Evolutionary conservation across 2,888 invertebrate species (phyloP), one percentile per base, ranked within the genome.

Genomic region (Abrostola tripartita): DNA sequence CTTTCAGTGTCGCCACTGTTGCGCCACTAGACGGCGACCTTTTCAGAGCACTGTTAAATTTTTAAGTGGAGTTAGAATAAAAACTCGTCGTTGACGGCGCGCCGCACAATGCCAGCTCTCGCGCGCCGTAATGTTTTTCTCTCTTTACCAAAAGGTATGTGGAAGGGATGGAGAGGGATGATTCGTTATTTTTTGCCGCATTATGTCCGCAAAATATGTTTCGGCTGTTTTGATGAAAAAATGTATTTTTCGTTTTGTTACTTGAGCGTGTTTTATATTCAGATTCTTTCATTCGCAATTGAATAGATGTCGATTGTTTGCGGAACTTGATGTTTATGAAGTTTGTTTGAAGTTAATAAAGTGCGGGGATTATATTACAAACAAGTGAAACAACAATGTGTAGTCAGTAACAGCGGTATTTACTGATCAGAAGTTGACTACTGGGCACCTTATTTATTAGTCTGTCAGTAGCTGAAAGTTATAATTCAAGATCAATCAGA

Each of bases 21-120:
- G 76, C 74, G 55, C 72, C 67, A 72, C 77, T 78, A 63, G 52
- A 74, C 68, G 52, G 61, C 78, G 50, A 78, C 74, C 74, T 65
- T 79, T 78, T 76, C 69, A 79, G 79, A 73, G 74, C 69, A 63
- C 76, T 72, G 78, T 74, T 79, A 70, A 68, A 74, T 78, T 79
- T 78, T 72, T 72, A 79, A 78, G 76, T 72, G 68, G 68, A 72
- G 74, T 71, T 74, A 72, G 72, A 76, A 79, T 78, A 72, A 78
- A 78, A 78, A 74, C 68, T 60, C 53, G 62, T 61, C 65, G 71
- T 62, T 64, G 76, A 55, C 68, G 67, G 60, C 55, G 63, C 52
- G 52, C 41, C 54, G 64, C 71, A 78, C 78, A 78, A 78, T 72
- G 66, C 62, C 50, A 38, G 42, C 12, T 63, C 52, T 60, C 71